Evolutionary conservation across 2,797 vertebrate genomes (phyloP), one percentile per base, ranked within the genome.

Genomic region (Distichodus sexfasciatus): DNA sequence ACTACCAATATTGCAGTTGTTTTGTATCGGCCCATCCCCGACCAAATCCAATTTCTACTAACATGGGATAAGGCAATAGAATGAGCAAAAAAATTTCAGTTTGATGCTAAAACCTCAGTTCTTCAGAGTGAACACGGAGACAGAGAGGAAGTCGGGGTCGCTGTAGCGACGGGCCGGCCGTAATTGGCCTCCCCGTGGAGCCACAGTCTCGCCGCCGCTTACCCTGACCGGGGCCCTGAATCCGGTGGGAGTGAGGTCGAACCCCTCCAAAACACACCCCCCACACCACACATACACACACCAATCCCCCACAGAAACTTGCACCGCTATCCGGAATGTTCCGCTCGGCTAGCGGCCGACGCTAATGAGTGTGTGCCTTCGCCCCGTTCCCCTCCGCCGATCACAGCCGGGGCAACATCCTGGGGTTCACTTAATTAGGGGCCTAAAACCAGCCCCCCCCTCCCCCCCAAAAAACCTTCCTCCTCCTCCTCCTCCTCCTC

Each of bases 301-400:
- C n/a, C n/a, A n/a, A n/a, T n/a, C n/a, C 66, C 84, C 76, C 76
- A 83, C 80, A 84, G 75, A 76, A 69, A 78, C 70, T 69, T 72
- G 71, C 35, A 50, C 79, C 82, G 84, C 83, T 75, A 77, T 74
- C 75, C 84, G 86, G 87, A 91, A 89, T 87, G 87, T 89, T 87
- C 78, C 81, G 87, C 89, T 86, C 84, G 81, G 81, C 79, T 88
- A 83, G 79, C 63, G 66, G 66, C 70, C 84, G 83, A 86, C 85
- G 82, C 85, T 88, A 87, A 89, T 90, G 89, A 87, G 78, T 59
- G 38, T 75, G 82, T 70, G 38, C 60, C 47, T 28, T 28, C n/a
- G 29, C 60, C 61, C 41, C 66, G 63, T 78, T 75, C 68, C 64
- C 69, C 72, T 78, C 57, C 36, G 50, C 43, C 46, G 66, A 77